Evolutionary conservation across 2,113 vertebrate genomes (phyloP).

Genomic region (Leptosomus discolor): DNA sequence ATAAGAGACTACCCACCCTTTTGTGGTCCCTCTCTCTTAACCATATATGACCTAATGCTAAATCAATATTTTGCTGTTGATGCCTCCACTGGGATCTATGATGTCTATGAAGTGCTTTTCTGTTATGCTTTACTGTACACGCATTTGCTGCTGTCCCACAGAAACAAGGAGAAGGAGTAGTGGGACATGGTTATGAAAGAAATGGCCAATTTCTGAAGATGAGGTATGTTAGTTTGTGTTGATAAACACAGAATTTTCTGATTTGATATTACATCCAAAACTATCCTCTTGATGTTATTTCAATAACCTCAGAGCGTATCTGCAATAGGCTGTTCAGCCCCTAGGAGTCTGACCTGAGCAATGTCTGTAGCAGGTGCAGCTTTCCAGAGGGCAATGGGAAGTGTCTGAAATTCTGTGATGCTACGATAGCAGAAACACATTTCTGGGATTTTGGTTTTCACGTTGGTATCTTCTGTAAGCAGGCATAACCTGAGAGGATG

Average conservation of each 20-base stretch:
- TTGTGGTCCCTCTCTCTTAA: not conserved
- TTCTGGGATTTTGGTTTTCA: not conserved
- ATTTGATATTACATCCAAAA: not conserved
- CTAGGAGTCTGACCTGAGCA: not conserved
- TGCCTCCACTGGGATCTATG: not conserved
- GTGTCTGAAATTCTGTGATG: not conserved
- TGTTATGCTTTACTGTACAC: not conserved
- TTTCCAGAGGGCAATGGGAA: not conserved
- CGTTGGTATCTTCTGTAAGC: fast-evolving
- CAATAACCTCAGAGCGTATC: not conserved
- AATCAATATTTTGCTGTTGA: not conserved
- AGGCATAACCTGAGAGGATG: not conserved
- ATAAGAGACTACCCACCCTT: not conserved
- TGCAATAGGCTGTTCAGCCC: not conserved
- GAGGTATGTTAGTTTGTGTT: not conserved
- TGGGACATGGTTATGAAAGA: not conserved
- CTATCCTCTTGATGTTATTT: not conserved
- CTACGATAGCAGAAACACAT: not conserved
- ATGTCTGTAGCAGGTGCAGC: not conserved
- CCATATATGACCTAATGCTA: not conserved
- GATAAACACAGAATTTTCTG: not conserved
- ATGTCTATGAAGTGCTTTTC: not conserved
- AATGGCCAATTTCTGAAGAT: not conserved
- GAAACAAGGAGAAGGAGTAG: not conserved
- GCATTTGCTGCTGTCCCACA: not conserved